phyloP scores from a whole-genome alignment of 2,113 vertebrate species.

The Tympanuchus pallidicinctus region DNA sequence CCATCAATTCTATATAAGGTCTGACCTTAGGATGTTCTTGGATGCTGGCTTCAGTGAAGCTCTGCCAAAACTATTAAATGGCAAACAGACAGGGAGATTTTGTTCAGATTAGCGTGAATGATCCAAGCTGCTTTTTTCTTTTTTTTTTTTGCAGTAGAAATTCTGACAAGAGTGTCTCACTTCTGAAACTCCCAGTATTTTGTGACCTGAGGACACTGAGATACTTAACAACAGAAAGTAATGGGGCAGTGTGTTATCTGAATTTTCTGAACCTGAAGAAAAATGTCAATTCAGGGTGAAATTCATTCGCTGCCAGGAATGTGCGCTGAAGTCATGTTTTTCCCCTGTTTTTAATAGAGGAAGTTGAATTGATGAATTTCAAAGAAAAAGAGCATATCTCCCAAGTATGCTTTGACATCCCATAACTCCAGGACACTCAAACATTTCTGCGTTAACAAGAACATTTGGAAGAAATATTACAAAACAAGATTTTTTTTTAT shows the following conservation, averaged over 20 bases:
- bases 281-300: background rate
- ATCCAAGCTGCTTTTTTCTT: background rate
- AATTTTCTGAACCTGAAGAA: background rate
- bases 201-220: background rate
- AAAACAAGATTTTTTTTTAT: background rate
- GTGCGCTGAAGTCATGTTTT: background rate
- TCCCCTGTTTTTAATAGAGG: background rate
- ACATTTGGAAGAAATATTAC: background rate
- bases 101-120: background rate
- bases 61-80: background rate
- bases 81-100: background rate
- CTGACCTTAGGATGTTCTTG: background rate
- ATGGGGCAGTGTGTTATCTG: background rate
- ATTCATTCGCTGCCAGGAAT: background rate
- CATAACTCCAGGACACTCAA: background rate
- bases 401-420: background rate
- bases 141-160: background rate
- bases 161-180: background rate
- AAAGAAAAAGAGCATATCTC: background rate
- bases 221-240: background rate
- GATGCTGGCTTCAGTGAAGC: background rate
- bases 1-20: background rate
- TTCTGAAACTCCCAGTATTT: background rate
- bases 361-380: background rate
- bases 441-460: conserved; percentile 3